phyloP scores from a whole-genome alignment of 2,797 vertebrate species.

The Zonotrichia albicollis region DNA sequence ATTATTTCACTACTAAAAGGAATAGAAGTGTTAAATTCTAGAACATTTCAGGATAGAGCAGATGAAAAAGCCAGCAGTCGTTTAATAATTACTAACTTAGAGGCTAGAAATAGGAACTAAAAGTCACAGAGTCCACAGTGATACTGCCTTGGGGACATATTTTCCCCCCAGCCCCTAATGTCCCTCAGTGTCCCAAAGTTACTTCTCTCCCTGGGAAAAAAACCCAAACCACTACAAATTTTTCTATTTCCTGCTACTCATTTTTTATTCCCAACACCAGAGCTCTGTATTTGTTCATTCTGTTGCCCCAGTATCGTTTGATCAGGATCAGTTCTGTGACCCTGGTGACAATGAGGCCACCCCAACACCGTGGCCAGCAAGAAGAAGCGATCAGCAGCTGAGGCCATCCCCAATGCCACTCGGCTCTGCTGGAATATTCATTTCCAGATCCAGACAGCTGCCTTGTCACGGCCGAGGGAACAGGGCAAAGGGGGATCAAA shows the following conservation, averaged over 20 bases:
- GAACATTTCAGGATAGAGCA: neutral
- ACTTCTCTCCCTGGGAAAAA: neutral
- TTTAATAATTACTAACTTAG: neutral
- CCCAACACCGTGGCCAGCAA: fast-evolving
- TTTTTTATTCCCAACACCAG: fast-evolving
- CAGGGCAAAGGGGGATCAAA: neutral
- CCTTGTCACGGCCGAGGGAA: neutral
- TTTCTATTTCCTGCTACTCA: neutral
- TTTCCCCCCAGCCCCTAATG: neutral
- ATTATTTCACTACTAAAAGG: neutral
- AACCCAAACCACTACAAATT: neutral
- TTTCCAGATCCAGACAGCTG: neutral
- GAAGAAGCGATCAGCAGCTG: neutral
- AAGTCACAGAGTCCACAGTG: neutral
- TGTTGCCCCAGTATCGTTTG: neutral
- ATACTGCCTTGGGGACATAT: neutral
- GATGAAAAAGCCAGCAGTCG: neutral
- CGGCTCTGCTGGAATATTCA: neutral
- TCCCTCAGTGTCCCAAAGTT: neutral
- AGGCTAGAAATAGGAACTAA: neutral
- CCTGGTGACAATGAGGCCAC: fast-evolving
- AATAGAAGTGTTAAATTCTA: neutral
- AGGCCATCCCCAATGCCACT: fast-evolving
- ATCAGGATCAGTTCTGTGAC: neutral
- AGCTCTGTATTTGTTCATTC: neutral